Evolutionary conservation across 1,140 invertebrate genomes (phyloP), one percentile per base, ranked within the genome.

Genomic region (Bombus pascuorum): DNA sequence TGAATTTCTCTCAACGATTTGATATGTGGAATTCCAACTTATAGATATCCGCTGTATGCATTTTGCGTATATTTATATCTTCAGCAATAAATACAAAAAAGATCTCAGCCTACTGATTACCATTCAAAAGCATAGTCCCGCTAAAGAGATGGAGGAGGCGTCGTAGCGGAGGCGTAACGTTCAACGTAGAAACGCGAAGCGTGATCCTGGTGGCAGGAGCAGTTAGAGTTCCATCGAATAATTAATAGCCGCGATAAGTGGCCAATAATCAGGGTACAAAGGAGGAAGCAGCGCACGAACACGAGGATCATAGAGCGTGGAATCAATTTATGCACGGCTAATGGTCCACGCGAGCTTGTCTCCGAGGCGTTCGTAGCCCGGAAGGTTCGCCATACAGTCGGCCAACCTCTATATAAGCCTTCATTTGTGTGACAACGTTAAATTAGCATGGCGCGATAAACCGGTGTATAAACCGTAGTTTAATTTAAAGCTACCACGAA

Each of bases 321-420:
- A 87, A 87, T 87, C 86, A 87, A 87, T 87, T 85, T 85, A 85
- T 74, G 78, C 59, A 71, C 53, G 70, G 78, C 57, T 85, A 85
- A 85, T 85, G 83, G 70, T n/a, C 83, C 83, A 57, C 59, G 70
- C 78, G 71, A 71, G 76, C 83, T 68, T 74, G 77, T 85, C 83
- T 80, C 83, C 77, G 37, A 32, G 32, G 32, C 47, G 82, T 80
- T 73, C 68, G 32, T 37, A 65, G 83, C 71, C 83, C 83, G 83
- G 83, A 85, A 81, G 84, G 59, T 47, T 71, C 39, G 28, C 22
- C 4, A 18, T 9, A 47, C 12, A 12, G 3, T 8, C 12, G n/a
- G 2, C 39, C n/a, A 22, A 10, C 42, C 72, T 82, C 59, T 76
- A 9, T 72, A 65, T 80, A 85, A 80, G 77, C 83, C 53, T 85